Evolutionary conservation across 2,888 invertebrate genomes (phyloP).

Genomic region (Cephus pygmeus): DNA sequence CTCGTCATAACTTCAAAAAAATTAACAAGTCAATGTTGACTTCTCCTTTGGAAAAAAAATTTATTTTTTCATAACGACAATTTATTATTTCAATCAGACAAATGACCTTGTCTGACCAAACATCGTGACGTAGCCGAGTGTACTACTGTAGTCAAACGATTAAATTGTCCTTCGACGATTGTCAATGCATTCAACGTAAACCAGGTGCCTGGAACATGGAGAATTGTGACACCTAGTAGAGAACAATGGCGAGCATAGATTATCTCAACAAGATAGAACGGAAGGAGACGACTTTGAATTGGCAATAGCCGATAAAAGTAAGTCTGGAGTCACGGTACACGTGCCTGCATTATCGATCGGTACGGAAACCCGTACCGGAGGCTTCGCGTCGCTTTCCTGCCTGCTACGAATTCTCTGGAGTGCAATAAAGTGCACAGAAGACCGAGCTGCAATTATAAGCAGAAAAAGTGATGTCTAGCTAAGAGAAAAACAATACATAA

Average conservation of each 20-base stretch:
- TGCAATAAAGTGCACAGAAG: background rate
- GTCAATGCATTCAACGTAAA: background rate
- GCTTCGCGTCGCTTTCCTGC: background rate
- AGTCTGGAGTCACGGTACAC: background rate
- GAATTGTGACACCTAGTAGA: background rate
- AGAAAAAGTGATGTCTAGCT: background rate
- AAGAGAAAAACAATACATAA: background rate
- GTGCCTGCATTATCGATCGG: background rate
- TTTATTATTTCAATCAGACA: background rate
- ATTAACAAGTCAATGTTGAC: background rate
- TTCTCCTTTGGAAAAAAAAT: background rate
- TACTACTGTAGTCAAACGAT: background rate
- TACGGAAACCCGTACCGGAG: background rate
- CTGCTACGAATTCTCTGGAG: background rate
- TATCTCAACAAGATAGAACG: slow-evolving; percentile 1
- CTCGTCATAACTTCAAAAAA: background rate
- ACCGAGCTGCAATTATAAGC: background rate
- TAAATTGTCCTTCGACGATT: background rate
- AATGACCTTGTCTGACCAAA: background rate
- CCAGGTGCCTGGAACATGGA: background rate
- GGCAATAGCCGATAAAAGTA: background rate
- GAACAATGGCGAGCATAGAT: slow-evolving; percentile 13
- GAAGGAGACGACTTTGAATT: background rate
- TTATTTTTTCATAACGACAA: background rate
- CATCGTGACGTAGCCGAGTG: background rate